Base-by-base conservation (phyloP, 2,113 vertebrate genomes). In the Saguinus imperator region DNA sequence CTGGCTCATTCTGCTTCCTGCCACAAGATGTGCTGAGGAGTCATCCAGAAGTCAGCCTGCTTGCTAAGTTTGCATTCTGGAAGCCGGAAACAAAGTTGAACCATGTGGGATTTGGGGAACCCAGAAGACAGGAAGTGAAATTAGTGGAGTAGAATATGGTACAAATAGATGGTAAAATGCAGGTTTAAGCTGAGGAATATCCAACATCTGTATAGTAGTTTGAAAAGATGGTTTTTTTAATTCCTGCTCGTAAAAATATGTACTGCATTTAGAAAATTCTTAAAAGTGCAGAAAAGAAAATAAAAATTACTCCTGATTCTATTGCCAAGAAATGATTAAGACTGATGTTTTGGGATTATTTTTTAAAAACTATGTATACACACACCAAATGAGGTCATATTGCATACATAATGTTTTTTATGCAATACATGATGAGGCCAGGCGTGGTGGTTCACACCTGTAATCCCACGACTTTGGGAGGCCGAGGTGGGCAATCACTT, bases 1-100 rank as follows among this genome's bases (percentile, higher is more conserved):
- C 64, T 91, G 83, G 48, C 57, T 96, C 58, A 1, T 88, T 89
- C n/a, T 64, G 52, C 58, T 97, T 97, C 87, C 77, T 96, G 89
- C 77, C 66, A 85, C 55, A 18, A 87, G 66, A 75, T 17, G 32
- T 58, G 20, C 23, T 61, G 64, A 82, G 80, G n/a, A 94, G 93
- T 87, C 91, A 77, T 75, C 58, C 73, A 87, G 83, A 68, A 96
- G 86, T 87, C 91, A 96, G 14, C 18, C 32, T 88, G 52, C 91
- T 94, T 52, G 12, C 58, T 85, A 75, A 40, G 25, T 80, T 91
- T 94, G 61, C 8, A 72, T 75, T 45, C 72, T 75, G 64, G 87
- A 75, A 40, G 61, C 68, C 6, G 11, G 43, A 85, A 82, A 81
- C 75, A 72, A 72, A 79, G 50, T 80, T 73, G n/a, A 93, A 66